Base-by-base conservation (phyloP, 2,113 vertebrate species). In the Carollia perspicillata region DNA sequence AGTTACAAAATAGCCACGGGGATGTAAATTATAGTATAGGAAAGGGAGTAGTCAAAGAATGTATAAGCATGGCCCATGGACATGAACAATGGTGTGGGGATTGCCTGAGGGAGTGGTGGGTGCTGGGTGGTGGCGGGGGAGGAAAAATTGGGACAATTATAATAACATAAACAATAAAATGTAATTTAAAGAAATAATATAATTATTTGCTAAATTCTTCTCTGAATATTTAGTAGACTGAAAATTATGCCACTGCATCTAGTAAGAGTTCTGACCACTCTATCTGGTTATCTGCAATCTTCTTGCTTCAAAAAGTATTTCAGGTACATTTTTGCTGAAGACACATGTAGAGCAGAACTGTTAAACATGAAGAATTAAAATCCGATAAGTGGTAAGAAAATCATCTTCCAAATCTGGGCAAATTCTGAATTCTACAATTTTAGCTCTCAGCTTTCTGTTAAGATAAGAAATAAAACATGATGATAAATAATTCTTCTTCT, bases 401-500 rank as follows among this genome's bases (percentile, higher is more conserved):
- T 42, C 79, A 65, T 58, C 66, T 12, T 12, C 28, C 10, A 83
- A 55, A 58, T 14, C 35, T 40, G 28, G 47, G 69, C 18, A 86
- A 95, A 84, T 78, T 88, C 2, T 94, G 66, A 92, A 87, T 75
- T 66, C 68, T 93, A 23, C 17, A 85, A 55, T 79, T 96, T 95
- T 65, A 90, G 40, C 33, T 94, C 60, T 69, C 81, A 90, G 51
- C 42, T 85, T 94, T 78, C 60, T 65, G 30, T 77, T 51, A 89
- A 92, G 75, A 92, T 33, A 92, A 79, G 44, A 78, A 74, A 49
- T 58, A 96, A 84, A 95, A 90, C 30, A 89, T 71, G 30, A 80
- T 75, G 13, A 60, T 97, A 80, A 92, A 65, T 90, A 95, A 78
- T 97, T 96, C 37, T 95, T 53, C 93, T 88, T 77, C 93, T 49